Conservation (phyloP, 2,113 vertebrate species). For the Elanus axillaris region DNA sequence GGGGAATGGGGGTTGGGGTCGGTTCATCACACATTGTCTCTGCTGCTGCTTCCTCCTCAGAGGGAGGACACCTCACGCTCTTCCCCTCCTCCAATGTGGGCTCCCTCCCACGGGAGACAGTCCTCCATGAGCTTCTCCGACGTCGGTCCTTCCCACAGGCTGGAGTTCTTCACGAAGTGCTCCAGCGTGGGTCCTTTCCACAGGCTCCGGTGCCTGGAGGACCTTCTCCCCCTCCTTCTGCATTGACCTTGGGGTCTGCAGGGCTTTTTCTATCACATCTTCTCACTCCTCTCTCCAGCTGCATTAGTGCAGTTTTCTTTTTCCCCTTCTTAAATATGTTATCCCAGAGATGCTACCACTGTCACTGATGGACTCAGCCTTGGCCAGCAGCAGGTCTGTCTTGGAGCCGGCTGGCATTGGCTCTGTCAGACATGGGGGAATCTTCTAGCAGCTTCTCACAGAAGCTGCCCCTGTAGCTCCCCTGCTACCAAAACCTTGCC, state of each 20-base stretch:
- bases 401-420: not conserved
- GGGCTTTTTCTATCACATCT: not conserved
- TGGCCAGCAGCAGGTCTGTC: rapidly evolving
- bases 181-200: too few relatives aligned
- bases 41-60: too few relatives aligned
- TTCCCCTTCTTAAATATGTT: not conserved
- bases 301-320: not conserved
- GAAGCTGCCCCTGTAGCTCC: not conserved
- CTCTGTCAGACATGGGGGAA: not conserved
- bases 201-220: not conserved
- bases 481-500: not conserved
- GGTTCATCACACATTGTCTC: too few relatives aligned
- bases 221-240: not conserved
- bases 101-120: too few relatives aligned
- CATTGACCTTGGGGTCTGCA: not conserved
- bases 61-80: too few relatives aligned
- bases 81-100: too few relatives aligned
- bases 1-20: not conserved
- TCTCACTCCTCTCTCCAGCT: not conserved
- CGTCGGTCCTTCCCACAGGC: not conserved
- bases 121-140: too few relatives aligned
- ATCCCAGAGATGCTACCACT: not conserved
- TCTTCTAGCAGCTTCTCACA: not conserved
- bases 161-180: not conserved
- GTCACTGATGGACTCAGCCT: not conserved